Evolutionary conservation across 1,140 invertebrate species (phyloP).

Genomic region (Galleria mellonella): DNA sequence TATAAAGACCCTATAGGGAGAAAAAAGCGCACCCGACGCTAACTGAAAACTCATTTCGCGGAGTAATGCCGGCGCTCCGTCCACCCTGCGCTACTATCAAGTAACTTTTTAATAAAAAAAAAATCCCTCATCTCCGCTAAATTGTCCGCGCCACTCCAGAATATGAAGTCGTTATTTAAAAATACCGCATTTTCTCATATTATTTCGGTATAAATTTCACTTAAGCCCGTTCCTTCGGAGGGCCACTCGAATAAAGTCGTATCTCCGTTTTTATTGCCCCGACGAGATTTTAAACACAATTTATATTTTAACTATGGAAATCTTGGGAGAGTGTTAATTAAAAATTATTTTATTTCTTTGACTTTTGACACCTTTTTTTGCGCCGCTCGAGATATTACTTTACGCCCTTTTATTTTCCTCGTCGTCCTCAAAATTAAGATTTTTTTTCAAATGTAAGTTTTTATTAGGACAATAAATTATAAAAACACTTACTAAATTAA

Average conservation of each 20-base stretch:
- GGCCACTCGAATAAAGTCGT: constrained; percentile 35
- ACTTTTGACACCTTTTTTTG: background rate
- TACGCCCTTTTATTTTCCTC: too few relatives aligned
- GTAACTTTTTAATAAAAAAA: constrained; percentile 62
- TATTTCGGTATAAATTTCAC: constrained; percentile 71
- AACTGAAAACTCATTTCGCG: constrained; percentile 70
- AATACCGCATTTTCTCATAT: constrained; percentile 60
- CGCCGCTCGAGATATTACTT: background rate
- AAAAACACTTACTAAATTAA: too few relatives aligned
- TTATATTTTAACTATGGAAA: constrained; percentile 18
- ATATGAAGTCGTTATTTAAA: constrained; percentile 73
- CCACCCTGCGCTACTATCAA: constrained; percentile 27
- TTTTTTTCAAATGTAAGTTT: too few relatives aligned
- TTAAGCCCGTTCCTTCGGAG: constrained; percentile 46
- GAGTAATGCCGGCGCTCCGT: constrained; percentile 47
- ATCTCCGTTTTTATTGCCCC: constrained; percentile 38
- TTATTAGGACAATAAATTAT: too few relatives aligned
- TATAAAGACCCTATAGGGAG: constrained; percentile 3
- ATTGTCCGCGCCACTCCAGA: constrained; percentile 63
- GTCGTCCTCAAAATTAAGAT: too few relatives aligned
- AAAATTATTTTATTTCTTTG: constrained; percentile 1
- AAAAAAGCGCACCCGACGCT: constrained; percentile 30
- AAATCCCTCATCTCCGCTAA: constrained; percentile 70
- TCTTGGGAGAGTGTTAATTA: constrained; percentile 3
- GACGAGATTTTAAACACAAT: constrained; percentile 7